Evolutionary conservation across 2,113 vertebrate species (phyloP).

Genomic region (Brachyhypopomus occidentalis): DNA sequence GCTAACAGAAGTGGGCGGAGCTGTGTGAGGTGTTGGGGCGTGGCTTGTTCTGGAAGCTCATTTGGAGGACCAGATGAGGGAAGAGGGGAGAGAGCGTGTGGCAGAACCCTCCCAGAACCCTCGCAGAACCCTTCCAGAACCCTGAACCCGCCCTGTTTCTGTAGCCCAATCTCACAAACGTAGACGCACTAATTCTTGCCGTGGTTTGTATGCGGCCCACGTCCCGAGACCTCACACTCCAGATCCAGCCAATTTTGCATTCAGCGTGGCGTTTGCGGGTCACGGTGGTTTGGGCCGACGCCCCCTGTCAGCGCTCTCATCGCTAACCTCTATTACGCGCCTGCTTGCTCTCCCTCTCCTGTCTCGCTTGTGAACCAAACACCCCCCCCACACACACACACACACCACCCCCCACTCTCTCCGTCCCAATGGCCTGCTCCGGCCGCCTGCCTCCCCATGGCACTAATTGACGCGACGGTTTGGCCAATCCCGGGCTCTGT

Average conservation of each 20-base stretch:
- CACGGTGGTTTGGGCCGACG: constrained; percentile 76
- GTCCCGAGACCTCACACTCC: constrained; percentile 66
- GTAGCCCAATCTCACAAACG: constrained; percentile 62
- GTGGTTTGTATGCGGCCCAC: constrained; percentile 71
- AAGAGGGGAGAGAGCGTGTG: too few species aligned
- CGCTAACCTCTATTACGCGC: constrained; percentile 76
- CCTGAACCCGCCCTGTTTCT: constrained; percentile 62
- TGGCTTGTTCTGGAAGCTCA: too few species aligned
- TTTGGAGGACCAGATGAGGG: too few species aligned
- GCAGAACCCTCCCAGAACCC: background rate
- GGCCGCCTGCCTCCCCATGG: constrained; percentile 54
- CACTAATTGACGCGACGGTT: constrained; percentile 61
- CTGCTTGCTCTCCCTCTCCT: constrained; percentile 65
- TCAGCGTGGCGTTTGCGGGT: constrained; percentile 65
- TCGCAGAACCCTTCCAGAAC: background rate
- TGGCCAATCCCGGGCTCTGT: constrained; percentile 50
- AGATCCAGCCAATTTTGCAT: constrained; percentile 70
- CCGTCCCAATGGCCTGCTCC: too few species aligned
- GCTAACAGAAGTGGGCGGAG: too few species aligned
- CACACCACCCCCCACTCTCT: too few species aligned
- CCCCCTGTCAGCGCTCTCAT: constrained; percentile 75
- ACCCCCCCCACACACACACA: too few species aligned
- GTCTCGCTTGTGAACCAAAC: constrained; percentile 2
- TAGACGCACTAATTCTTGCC: constrained; percentile 65
- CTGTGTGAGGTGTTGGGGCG: too few species aligned